phyloP scores from a whole-genome alignment of 1,140 invertebrate species.

The Luehdorfia chinensis region DNA sequence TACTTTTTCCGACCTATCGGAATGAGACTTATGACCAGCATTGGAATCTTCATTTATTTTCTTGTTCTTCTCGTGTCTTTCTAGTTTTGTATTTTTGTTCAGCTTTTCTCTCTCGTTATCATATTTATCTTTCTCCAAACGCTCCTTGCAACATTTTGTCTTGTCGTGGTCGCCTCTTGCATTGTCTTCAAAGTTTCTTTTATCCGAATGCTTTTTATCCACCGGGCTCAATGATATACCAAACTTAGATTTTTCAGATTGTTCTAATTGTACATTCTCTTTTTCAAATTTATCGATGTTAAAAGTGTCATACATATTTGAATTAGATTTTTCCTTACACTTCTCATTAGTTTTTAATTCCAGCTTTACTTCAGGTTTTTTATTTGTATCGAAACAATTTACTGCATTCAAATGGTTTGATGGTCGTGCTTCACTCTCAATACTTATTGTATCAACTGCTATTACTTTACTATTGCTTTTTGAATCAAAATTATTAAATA shows the following conservation, averaged over 20 bases:
- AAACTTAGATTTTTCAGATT: conserved; percentile 44
- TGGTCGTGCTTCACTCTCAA: conserved; percentile 41
- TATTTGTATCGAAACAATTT: conserved; percentile 32
- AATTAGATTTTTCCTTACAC: conserved; percentile 36
- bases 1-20: conserved; percentile 51
- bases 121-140: conserved; percentile 69
- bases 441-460: conserved; percentile 1
- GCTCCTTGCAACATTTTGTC: conserved; percentile 50
- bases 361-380: conserved; percentile 25
- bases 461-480: no score
- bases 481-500: conserved; percentile 36
- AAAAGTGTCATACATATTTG: conserved; percentile 27
- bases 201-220: conserved; percentile 43
- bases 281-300: conserved; percentile 43
- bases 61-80: conserved; percentile 60
- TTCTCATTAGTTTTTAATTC: conserved; percentile 32
- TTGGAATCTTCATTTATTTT: conserved; percentile 71
- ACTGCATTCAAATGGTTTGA: conserved; percentile 39
- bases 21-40: conserved; percentile 60
- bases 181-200: conserved; percentile 46
- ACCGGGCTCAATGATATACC: conserved; percentile 20
- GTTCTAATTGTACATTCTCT: conserved; percentile 55
- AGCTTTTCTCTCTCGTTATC: conserved; percentile 69
- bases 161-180: conserved; percentile 54
- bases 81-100: conserved; percentile 42